These are phyloP conservation scores for Myocastor coypus DNA, from an alignment of 2,113 vertebrate species.

Conservation along the genomic window DNA sequence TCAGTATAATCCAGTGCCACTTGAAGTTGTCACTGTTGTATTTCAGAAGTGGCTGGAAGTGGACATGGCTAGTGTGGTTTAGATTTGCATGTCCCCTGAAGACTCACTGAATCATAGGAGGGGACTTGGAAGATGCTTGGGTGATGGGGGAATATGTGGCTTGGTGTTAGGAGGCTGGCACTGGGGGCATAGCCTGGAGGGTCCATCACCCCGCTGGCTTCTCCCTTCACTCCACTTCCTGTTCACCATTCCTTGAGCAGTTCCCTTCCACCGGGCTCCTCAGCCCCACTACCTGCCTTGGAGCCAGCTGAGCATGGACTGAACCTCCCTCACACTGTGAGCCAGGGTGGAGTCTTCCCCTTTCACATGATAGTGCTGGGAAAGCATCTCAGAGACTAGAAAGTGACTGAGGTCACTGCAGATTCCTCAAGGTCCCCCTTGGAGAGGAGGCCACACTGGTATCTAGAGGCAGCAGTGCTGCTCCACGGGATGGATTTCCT, in stretches of 20 bases:
- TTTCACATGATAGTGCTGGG: not conserved
- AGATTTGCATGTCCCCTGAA: not conserved
- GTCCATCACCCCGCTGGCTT: not conserved
- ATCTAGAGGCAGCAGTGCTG: fast-evolving
- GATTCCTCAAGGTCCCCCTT: not conserved
- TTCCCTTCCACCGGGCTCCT: not conserved
- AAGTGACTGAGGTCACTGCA: not conserved
- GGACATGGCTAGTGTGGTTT: not conserved
- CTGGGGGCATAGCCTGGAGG: not conserved
- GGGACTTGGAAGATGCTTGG: not conserved
- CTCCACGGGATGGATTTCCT: not conserved
- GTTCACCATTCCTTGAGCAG: not conserved
- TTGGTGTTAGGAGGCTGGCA: not conserved
- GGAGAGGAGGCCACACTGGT: not conserved
- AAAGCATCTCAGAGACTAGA: not conserved
- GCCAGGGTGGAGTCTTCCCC: not conserved
- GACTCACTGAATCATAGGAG: not conserved
- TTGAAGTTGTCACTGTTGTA: not conserved
- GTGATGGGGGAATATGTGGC: not conserved
- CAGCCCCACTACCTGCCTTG: not conserved
- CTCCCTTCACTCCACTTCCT: not conserved
- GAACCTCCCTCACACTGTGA: not conserved
- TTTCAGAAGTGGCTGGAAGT: not conserved
- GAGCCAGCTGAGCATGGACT: not conserved
- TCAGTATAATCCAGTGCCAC: fast-evolving